Percentiles rank a stretch among this genome's conserved stretches.
Evolutionary conservation across 2,888 invertebrate genomes (phyloP).

Genomic region (Argynnis bischoffii): DNA sequence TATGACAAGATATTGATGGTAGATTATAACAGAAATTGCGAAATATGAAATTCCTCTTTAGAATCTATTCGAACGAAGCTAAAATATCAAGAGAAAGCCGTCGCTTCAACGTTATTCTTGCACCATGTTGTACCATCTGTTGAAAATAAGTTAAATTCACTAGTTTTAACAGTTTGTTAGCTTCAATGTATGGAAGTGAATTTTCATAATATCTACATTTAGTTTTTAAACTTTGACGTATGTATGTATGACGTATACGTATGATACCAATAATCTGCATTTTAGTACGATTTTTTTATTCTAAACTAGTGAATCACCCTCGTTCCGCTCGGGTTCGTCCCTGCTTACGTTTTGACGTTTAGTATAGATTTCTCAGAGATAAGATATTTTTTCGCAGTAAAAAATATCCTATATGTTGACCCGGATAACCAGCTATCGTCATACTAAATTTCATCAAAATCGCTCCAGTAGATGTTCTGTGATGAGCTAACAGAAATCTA

Average conservation of each 20-base stretch:
- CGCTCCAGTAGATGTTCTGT: too few relatives aligned
- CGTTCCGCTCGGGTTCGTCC: too few relatives aligned
- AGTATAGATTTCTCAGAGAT: too few relatives aligned
- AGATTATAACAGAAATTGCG: neutral
- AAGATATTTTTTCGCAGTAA: too few relatives aligned
- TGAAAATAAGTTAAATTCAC: constrained; percentile 15
- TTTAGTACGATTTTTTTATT: too few relatives aligned
- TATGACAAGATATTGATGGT: neutral
- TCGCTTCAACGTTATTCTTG: constrained; percentile 11
- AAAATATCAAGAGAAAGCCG: constrained; percentile 8
- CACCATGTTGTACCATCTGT: constrained; percentile 18
- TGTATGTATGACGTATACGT: neutral
- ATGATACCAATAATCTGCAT: neutral
- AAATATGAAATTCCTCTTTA: constrained; percentile 13
- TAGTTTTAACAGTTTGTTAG: constrained; percentile 12
- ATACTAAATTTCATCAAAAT: too few relatives aligned
- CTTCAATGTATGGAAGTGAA: neutral
- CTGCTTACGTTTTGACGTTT: too few relatives aligned
- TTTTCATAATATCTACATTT: constrained; percentile 3
- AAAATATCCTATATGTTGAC: too few relatives aligned
- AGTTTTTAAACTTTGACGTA: neutral
- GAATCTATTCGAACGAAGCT: neutral
- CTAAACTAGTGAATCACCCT: too few relatives aligned
- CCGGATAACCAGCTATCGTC: too few relatives aligned
- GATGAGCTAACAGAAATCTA: too few relatives aligned